Evolutionary conservation across 2,888 invertebrate species (phyloP).

Genomic region (Thumatha senex): DNA sequence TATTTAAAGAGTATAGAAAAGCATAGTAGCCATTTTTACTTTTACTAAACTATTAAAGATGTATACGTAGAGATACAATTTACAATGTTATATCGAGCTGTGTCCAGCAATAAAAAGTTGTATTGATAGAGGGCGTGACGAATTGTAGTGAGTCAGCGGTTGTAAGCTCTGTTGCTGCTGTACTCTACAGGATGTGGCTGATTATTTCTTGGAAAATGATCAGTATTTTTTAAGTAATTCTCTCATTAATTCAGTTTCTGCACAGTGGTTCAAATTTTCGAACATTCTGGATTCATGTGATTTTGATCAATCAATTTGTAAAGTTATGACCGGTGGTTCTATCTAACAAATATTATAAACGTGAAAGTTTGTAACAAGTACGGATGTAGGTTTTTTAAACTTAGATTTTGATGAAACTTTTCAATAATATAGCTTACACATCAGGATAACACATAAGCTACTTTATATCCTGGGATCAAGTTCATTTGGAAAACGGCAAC

Average conservation of each 20-base stretch:
- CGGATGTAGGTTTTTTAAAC: too few species aligned
- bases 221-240: background rate
- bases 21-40: conserved; percentile 27
- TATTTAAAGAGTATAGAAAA: too few species aligned
- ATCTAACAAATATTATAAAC: too few species aligned
- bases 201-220: background rate
- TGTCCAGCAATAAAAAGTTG: conserved; percentile 59
- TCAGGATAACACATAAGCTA: too few species aligned
- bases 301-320: too few species aligned
- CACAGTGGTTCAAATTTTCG: background rate
- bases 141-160: conserved; percentile 72
- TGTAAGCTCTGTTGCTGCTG: conserved; percentile 49
- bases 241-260: background rate
- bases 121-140: conserved; percentile 71
- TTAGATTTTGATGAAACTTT: too few species aligned
- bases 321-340: too few species aligned
- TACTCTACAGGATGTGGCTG: conserved; percentile 50
- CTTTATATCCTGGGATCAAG: too few species aligned
- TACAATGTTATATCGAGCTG: conserved; percentile 36
- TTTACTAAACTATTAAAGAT: conserved; percentile 25
- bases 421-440: too few species aligned
- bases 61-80: conserved; percentile 24
- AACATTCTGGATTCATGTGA: too few species aligned
- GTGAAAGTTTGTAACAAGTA: too few species aligned
- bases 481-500: too few species aligned